Evolutionary conservation across 2,113 vertebrate species (phyloP), one percentile per base, ranked within the genome.

Genomic region (Amazona vittata): DNA sequence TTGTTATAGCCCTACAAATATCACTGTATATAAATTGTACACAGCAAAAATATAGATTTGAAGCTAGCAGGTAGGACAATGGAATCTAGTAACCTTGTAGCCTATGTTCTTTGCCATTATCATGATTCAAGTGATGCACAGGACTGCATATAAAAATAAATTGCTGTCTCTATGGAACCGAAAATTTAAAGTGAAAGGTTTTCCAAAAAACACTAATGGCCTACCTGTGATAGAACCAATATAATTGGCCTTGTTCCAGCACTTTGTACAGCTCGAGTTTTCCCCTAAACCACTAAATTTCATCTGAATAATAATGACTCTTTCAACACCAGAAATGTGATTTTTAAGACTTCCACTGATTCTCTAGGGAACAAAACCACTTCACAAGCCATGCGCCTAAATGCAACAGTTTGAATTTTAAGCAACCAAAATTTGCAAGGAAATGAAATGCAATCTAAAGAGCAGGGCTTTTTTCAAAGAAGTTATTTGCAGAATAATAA

Each of bases 401-500:
- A 89, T 89, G 83, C 63, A 94, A 86, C 73, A 57, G 46, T 89
- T 63, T 83, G 94, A 96, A 95, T 96, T 95, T 94, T 95, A 90
- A 97, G 39, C 76, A 94, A 92, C 50, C 11, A 41, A 24, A 33
- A 93, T 95, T 94, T 92, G n/a, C 80, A 94, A 89, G 50, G 76
- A 96, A 93, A 95, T 83, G 26, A 95, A 95, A 92, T 57, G 39
- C 65, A 89, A 82, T 95, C 90, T 94, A 73, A 90, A 95, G 69
- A 96, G 55, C 35, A 76, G 44, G 69, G 65, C 65, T 75, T 89
- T 90, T 96, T 96, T 94, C 90, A 82, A 89, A 86, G 33, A 24
- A 90, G 33, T 74, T 86, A 96, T 94, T 83, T 95, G 79, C 76
- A 88, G 83, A 90, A 96, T 94, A 96, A 94, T 94, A 95, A 94